Evolutionary conservation across 2,797 vertebrate species (phyloP).

Genomic region (Vireo griseus): DNA sequence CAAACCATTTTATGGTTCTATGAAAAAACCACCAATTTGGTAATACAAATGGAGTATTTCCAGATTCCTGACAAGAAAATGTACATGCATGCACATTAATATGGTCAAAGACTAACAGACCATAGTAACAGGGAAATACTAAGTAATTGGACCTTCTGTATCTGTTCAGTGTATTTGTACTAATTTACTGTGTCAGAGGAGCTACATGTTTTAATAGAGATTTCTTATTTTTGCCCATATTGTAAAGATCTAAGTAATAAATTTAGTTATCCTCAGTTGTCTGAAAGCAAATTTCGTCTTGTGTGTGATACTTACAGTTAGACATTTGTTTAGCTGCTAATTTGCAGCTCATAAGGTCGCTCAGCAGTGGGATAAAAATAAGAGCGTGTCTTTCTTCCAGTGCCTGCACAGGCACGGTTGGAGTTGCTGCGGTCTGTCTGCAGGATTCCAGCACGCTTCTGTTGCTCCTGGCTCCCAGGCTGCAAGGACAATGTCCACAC

Average conservation of each 20-base stretch:
- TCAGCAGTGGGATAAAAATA: neutral
- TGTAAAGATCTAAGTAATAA: neutral
- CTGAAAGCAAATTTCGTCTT: neutral
- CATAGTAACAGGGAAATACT: neutral
- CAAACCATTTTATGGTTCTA: neutral
- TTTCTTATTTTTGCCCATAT: neutral
- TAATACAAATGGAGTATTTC: neutral
- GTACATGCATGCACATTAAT: neutral
- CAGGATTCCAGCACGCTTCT: neutral
- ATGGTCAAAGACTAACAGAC: neutral
- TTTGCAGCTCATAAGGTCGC: neutral
- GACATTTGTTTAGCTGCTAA: neutral
- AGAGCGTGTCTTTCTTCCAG: neutral
- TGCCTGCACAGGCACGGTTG: accelerated
- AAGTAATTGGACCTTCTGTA: neutral
- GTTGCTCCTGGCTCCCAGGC: neutral
- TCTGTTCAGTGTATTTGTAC: neutral
- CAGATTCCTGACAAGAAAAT: neutral
- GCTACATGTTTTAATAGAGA: neutral
- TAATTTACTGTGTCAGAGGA: neutral
- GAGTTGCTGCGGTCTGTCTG: neutral
- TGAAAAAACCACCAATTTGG: neutral
- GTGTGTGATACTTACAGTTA: neutral
- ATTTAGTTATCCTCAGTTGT: neutral
- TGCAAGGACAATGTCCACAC: neutral